Percentiles rank a stretch among this genome's conserved stretches.
Conservation (phyloP, 2,888 invertebrate genomes). For the Macaria notata region DNA sequence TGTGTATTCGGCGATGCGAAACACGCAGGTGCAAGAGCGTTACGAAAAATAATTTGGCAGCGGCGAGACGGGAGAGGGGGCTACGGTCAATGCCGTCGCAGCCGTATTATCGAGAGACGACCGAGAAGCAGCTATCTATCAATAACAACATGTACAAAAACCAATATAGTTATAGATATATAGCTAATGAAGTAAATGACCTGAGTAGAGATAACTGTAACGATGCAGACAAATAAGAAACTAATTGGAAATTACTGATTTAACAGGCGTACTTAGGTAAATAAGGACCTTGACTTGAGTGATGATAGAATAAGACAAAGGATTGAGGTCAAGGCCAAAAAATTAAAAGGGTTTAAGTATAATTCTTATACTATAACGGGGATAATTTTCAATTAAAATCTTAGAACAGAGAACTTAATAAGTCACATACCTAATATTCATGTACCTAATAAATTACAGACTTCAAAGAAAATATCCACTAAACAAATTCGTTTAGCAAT, state of each 20-base stretch:
- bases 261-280: background rate
- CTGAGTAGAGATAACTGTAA: background rate
- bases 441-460: too few relatives aligned
- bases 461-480: too few relatives aligned
- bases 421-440: too few relatives aligned
- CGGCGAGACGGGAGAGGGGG: conserved; percentile 3
- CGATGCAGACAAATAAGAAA: background rate
- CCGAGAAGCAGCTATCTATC: conserved; percentile 8
- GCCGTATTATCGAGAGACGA: conserved; percentile 19
- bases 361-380: background rate
- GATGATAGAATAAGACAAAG: background rate
- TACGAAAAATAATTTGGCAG: conserved; percentile 26
- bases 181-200: background rate
- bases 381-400: too few relatives aligned
- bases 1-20: background rate
- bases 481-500: background rate
- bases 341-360: background rate
- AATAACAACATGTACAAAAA: conserved; percentile 1
- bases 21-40: conserved; percentile 16
- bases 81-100: conserved; percentile 25
- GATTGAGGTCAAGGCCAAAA: background rate
- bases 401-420: too few relatives aligned
- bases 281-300: conserved; percentile 1
- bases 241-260: background rate
- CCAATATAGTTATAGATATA: background rate